Conservation (phyloP, 2,797 vertebrate species). For the Cryptoprocta ferox region DNA sequence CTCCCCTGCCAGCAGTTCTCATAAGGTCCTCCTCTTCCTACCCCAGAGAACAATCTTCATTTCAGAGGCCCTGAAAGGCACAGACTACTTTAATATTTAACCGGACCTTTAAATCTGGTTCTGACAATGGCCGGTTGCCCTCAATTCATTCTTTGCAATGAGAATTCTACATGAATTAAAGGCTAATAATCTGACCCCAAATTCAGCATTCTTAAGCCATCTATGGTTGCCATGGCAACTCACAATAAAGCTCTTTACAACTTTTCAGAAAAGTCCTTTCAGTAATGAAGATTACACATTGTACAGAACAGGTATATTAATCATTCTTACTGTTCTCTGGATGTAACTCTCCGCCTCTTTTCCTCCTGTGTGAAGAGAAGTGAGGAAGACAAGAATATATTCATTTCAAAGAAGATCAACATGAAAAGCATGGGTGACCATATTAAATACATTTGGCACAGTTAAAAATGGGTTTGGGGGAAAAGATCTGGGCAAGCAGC, state of each 20-base stretch:
- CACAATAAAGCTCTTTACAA: not conserved
- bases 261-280: not conserved
- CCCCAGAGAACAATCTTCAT: not conserved
- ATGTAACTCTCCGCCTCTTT: constrained; percentile 93
- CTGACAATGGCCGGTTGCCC: not conserved
- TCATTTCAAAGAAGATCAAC: not conserved
- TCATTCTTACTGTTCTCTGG: constrained; percentile 88
- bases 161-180: not conserved
- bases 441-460: not conserved
- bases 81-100: not conserved
- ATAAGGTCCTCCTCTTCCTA: not conserved
- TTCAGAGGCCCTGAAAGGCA: not conserved
- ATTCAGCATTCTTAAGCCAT: not conserved
- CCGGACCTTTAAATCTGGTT: not conserved
- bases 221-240: not conserved
- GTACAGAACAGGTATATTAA: not conserved
- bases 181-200: not conserved
- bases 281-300: not conserved
- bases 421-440: not conserved
- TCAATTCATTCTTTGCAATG: not conserved
- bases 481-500: not conserved
- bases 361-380: constrained; percentile 89
- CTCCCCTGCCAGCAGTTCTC: not conserved
- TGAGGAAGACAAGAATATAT: not conserved
- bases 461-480: not conserved